Base-by-base conservation (phyloP, 2,797 vertebrate species). In the Naso thynnoides region DNA sequence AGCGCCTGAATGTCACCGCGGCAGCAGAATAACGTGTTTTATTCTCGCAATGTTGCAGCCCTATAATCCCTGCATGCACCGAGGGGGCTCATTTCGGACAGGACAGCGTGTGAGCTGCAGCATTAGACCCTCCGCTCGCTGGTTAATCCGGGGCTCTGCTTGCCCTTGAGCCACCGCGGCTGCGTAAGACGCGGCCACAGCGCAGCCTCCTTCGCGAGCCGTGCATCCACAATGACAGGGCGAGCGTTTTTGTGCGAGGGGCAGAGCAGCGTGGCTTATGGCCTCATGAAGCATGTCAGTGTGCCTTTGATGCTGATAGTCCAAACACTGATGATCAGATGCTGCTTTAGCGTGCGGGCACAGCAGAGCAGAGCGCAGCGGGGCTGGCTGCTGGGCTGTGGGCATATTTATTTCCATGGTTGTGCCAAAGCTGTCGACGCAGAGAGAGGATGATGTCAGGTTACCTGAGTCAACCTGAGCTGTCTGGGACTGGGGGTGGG, bases 141-240 rank as follows among this genome's bases (percentile, higher is more conserved):
- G 48, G 15, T 29, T 82, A 75, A 89, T 82, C 78, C 84, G 4
- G 69, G 65, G 64, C 73, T 81, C 59, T 16, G 78, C 67, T 62
- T 91, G 91, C 24, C 91, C 90, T 93, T 92, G 88, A 93, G 60
- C 76, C 71, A 55, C 60, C 42, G 64, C 52, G 23, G 62, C 68
- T 71, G 74, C 77, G 55, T 71, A 52, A 60, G 68, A 64, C 44
- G 26, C 52, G 42, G 44, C 65, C 56, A 21, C 26, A 3, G 45
- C 50, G 21, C 64, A 45, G 41, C 29, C 31, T 65, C 29, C 31
- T 65, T 11, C 5, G 16, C 3, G 56, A 50, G 67, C 33, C 9
- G 0, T 14, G 67, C 38, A n/a, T 76, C 5, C 24, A 8, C 27
- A 48, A 36, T 13, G 50, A 31, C 27, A 42, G 14, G 13, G 38